Evolutionary conservation across 2,888 invertebrate species (phyloP).

Genomic region (Vesta saturnalis): DNA sequence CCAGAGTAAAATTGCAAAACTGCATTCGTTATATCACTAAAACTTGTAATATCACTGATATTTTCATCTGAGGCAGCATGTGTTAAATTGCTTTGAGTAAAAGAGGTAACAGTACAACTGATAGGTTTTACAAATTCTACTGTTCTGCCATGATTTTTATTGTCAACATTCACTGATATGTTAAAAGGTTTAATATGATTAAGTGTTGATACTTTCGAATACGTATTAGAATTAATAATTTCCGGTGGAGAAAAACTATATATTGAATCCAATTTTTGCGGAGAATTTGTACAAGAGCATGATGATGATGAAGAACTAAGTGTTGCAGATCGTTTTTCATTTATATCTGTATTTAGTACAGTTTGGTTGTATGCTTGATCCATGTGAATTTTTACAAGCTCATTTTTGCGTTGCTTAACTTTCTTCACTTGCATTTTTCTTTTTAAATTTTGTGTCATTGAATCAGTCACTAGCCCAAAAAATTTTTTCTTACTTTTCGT

Average conservation of each 20-base stretch:
- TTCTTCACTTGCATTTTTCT: background rate
- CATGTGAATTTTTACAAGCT: background rate
- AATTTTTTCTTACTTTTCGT: background rate
- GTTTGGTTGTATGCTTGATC: too few relatives aligned
- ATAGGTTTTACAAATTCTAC: background rate
- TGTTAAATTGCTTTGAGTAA: background rate
- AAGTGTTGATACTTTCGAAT: background rate
- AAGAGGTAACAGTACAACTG: background rate
- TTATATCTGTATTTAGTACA: too few relatives aligned
- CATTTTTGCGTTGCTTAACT: too few relatives aligned
- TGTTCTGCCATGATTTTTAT: background rate
- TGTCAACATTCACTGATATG: background rate
- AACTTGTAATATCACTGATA: background rate
- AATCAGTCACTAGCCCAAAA: background rate
- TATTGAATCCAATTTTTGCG: too few relatives aligned
- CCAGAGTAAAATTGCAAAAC: background rate
- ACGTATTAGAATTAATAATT: background rate
- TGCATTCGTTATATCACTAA: conserved; percentile 1
- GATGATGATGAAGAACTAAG: too few relatives aligned
- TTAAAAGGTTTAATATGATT: background rate
- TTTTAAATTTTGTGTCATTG: background rate
- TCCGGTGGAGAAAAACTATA: background rate
- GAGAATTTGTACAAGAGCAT: too few relatives aligned
- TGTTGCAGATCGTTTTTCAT: too few relatives aligned
- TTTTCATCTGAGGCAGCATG: background rate